phyloP scores from a whole-genome alignment of 2,888 invertebrate species.

The Hemaris fuciformis region DNA sequence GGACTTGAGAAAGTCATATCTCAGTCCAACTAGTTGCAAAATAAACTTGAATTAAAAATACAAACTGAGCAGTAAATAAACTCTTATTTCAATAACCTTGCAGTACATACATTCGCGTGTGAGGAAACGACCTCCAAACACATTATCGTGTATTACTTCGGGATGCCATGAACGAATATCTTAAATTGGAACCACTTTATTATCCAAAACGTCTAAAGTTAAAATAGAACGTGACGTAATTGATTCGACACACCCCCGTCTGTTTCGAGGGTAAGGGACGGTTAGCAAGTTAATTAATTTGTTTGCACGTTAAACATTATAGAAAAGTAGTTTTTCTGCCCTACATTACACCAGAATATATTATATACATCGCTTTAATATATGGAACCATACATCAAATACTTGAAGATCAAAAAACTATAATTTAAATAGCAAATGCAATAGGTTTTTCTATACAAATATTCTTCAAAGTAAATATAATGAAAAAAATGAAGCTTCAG shows the following conservation, averaged over 20 bases:
- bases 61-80: background rate
- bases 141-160: background rate
- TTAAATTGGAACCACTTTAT: background rate
- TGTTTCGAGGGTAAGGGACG: background rate
- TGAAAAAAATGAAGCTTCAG: no score
- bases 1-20: no score
- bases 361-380: no score
- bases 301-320: background rate
- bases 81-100: constrained; percentile 10
- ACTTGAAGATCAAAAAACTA: no score
- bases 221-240: constrained; percentile 8
- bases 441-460: no score
- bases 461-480: no score
- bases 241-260: background rate
- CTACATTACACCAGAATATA: no score
- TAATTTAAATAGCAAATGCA: no score
- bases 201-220: constrained; percentile 4
- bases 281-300: background rate
- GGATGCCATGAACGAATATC: constrained; percentile 1
- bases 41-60: background rate
- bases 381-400: no score
- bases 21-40: no score
- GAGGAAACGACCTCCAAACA: constrained; percentile 2
- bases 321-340: background rate
- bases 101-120: background rate